Evolutionary conservation across 2,888 invertebrate genomes (phyloP).

Genomic region (Papilio gigon): DNA sequence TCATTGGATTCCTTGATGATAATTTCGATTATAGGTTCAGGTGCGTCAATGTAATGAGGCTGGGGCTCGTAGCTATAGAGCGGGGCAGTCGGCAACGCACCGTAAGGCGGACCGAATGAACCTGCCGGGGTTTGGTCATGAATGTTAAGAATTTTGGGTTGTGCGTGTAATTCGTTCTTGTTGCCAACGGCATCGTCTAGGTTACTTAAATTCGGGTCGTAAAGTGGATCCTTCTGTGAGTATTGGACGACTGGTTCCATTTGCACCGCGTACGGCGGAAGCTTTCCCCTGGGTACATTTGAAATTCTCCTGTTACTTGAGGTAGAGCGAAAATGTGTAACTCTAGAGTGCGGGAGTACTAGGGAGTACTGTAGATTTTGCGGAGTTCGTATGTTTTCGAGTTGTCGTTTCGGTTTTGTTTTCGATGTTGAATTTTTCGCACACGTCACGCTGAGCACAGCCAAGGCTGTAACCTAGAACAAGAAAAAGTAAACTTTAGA

Average conservation of each 20-base stretch:
- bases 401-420: slow-evolving; percentile 79
- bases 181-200: slow-evolving; percentile 71
- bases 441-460: slow-evolving; percentile 79
- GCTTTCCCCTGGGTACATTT: slow-evolving; percentile 73
- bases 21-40: slow-evolving; percentile 95
- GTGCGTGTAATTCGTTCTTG: slow-evolving; percentile 76
- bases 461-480: slow-evolving; percentile 82
- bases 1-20: slow-evolving; percentile 95
- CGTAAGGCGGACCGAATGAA: slow-evolving; percentile 76
- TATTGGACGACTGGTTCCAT: slow-evolving; percentile 91
- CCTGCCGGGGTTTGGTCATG: slow-evolving; percentile 74
- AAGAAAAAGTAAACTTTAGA: slow-evolving; percentile 49
- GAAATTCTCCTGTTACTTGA: slow-evolving; percentile 82
- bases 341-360: slow-evolving; percentile 82
- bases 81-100: slow-evolving; percentile 73
- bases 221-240: slow-evolving; percentile 90
- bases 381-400: slow-evolving; percentile 80
- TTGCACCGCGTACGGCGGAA: slow-evolving; percentile 89
- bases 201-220: slow-evolving; percentile 82
- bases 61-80: slow-evolving; percentile 75
- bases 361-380: slow-evolving; percentile 83
- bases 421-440: slow-evolving; percentile 76
- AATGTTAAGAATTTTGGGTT: slow-evolving; percentile 74
- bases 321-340: slow-evolving; percentile 77
- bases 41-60: slow-evolving; percentile 86